Base-by-base conservation (phyloP, 2,113 vertebrate genomes). In the Syngnathus typhle region DNA sequence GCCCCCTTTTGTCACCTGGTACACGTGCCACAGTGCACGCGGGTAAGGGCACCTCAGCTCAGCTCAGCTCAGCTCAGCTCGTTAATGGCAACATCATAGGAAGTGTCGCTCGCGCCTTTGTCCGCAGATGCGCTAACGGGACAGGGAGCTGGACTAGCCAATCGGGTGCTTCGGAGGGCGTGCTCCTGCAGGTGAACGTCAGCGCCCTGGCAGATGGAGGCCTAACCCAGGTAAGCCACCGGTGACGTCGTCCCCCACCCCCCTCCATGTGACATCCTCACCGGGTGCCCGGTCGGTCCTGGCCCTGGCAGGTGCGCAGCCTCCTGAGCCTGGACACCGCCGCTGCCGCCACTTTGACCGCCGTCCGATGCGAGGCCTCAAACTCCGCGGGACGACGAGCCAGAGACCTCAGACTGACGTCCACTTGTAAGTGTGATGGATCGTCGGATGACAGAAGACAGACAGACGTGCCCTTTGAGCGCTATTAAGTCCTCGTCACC, bases 1-100 rank as follows among this genome's bases (percentile, higher is more conserved):
- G 4, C 71, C 89, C 69, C 96, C 96, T 0, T 86, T 86, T 37
- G 84, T 99, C 79, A 91, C 79, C 62, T 99, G 97, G 96, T 94
- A 91, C 74, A 91, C 88, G 47, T 99, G 97, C 81, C 91, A 87
- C 0, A 85, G 90, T 79, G 88, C 92, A 51, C 91, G 92, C 81
- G 91, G 92, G 96, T 96, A 82, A 67, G 46, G 87, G 72, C 36
- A 51, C 7, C 55, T 1, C 12, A 1, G 5, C 15, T 16, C 36
- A 32, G 23, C 27, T 32, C 36, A 13, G 27, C 23, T 32, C 27
- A 32, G 27, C 27, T 32, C 36, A 13, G 55, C 23, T 32, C 3
- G 27, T 32, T 32, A 3, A 32, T 32, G 27, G 51, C 12, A 21
- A 54, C n/a, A 54, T 23, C 9, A 23, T 21, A 54, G 51, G n/a